Percentiles rank a stretch among this genome's conserved stretches.
Evolutionary conservation across 1,140 invertebrate species (phyloP).

Genomic region (Semibalanus balanoides): DNA sequence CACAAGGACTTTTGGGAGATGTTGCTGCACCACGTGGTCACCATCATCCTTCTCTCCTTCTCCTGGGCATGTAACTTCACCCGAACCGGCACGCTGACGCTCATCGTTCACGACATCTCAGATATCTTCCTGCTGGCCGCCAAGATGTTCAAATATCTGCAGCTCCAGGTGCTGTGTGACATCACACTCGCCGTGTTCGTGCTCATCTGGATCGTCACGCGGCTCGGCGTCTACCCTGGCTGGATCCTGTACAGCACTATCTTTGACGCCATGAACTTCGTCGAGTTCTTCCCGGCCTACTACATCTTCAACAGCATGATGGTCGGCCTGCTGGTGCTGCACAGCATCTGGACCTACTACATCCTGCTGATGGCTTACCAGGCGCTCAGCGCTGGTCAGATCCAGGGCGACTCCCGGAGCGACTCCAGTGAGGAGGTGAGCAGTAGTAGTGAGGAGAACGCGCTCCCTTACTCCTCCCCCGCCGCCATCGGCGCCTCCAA

Average conservation of each 20-base stretch:
- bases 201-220: slow-evolving; percentile 70
- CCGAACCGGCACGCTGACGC: slow-evolving; percentile 75
- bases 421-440: neutral
- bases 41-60: slow-evolving; percentile 39
- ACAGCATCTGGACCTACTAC: slow-evolving; percentile 89
- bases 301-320: slow-evolving; percentile 89
- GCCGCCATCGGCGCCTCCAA: neutral
- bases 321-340: slow-evolving; percentile 63
- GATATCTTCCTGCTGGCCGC: slow-evolving; percentile 85
- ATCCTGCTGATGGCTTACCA: slow-evolving; percentile 77
- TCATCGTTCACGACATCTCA: slow-evolving; percentile 83
- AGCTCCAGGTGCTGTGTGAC: slow-evolving; percentile 75
- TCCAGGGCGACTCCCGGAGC: neutral
- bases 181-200: slow-evolving; percentile 74
- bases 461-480: neutral
- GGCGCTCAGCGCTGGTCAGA: slow-evolving; percentile 51
- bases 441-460: slow-evolving; percentile 8
- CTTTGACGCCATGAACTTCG: slow-evolving; percentile 64
- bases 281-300: slow-evolving; percentile 86
- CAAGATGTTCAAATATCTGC: slow-evolving; percentile 83
- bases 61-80: slow-evolving; percentile 91
- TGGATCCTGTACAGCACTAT: slow-evolving; percentile 71
- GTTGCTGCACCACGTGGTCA: slow-evolving; percentile 47
- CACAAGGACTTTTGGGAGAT: slow-evolving; percentile 24
- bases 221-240: slow-evolving; percentile 71